phyloP scores from a whole-genome alignment of 2,888 invertebrate genomes.

The Drosophila peninsularis region DNA sequence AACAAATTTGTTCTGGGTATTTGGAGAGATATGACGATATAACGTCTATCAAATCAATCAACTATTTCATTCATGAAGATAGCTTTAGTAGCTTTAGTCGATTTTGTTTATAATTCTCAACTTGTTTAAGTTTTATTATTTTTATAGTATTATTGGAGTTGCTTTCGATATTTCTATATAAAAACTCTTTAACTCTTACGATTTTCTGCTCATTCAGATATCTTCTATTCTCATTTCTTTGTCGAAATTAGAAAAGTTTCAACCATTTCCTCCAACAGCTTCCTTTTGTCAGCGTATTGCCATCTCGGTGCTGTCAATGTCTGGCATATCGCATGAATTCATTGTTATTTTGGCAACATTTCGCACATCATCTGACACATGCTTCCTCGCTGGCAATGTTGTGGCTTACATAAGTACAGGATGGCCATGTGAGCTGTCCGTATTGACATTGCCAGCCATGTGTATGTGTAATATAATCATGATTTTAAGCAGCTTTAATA shows the following conservation, averaged over 20 bases:
- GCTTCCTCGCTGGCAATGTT: conserved; percentile 38
- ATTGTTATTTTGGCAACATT: conserved; percentile 61
- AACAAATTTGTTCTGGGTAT: background rate
- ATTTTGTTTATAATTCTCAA: background rate
- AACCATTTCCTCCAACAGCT: background rate
- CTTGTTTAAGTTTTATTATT: background rate
- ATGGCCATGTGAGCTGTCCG: conserved; percentile 23
- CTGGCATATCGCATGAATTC: conserved; percentile 21
- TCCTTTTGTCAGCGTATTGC: conserved; percentile 17
- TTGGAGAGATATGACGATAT: background rate
- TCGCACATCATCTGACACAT: conserved; percentile 70
- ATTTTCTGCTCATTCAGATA: too few species aligned
- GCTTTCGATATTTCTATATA: too few species aligned
- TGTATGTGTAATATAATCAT: conserved; percentile 62
- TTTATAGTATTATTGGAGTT: too few species aligned
- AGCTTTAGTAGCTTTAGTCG: too few species aligned
- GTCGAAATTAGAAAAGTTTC: background rate
- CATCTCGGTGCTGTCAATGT: background rate
- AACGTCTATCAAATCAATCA: background rate
- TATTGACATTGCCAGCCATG: conserved; percentile 47
- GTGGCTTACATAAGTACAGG: conserved; percentile 18
- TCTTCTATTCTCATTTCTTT: too few species aligned
- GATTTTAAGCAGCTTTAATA: conserved; percentile 72
- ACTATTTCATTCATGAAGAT: background rate
- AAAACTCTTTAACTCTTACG: too few species aligned